Evolutionary conservation across 2,888 invertebrate genomes (phyloP).

Genomic region (Ferrisia virgata): DNA sequence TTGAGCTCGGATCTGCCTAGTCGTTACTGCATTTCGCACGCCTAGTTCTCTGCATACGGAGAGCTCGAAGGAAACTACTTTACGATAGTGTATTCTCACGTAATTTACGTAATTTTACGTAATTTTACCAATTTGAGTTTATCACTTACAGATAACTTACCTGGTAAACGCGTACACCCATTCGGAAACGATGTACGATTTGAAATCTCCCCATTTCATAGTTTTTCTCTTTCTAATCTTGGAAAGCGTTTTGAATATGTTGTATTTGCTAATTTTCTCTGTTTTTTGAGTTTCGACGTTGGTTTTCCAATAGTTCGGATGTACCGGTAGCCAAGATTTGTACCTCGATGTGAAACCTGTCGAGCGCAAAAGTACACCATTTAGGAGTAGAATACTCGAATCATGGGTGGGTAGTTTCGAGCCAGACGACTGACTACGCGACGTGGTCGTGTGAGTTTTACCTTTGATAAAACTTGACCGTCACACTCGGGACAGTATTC

Average conservation of each 20-base stretch:
- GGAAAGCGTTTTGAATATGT: slow-evolving; percentile 43
- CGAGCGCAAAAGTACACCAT: background rate
- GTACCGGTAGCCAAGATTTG: slow-evolving; percentile 43
- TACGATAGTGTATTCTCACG: too few species aligned
- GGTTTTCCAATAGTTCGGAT: slow-evolving; percentile 44
- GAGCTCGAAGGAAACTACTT: too few species aligned
- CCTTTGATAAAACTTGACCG: too few species aligned
- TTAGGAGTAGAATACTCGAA: background rate
- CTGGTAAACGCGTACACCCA: background rate
- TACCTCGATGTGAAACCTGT: slow-evolving; percentile 38
- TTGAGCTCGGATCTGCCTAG: too few species aligned
- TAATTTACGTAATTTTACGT: too few species aligned
- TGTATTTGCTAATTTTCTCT: slow-evolving; percentile 32
- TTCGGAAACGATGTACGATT: background rate
- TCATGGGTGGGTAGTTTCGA: too few species aligned
- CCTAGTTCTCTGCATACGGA: too few species aligned
- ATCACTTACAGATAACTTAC: background rate
- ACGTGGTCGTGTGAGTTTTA: too few species aligned
- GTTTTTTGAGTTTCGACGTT: slow-evolving; percentile 42
- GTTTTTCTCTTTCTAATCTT: slow-evolving; percentile 24
- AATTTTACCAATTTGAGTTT: too few species aligned
- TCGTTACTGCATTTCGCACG: too few species aligned
- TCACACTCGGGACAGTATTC: too few species aligned
- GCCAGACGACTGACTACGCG: too few species aligned
- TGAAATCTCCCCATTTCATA: background rate